Conservation (phyloP, 2,113 vertebrate genomes). For the Python bivittatus region DNA sequence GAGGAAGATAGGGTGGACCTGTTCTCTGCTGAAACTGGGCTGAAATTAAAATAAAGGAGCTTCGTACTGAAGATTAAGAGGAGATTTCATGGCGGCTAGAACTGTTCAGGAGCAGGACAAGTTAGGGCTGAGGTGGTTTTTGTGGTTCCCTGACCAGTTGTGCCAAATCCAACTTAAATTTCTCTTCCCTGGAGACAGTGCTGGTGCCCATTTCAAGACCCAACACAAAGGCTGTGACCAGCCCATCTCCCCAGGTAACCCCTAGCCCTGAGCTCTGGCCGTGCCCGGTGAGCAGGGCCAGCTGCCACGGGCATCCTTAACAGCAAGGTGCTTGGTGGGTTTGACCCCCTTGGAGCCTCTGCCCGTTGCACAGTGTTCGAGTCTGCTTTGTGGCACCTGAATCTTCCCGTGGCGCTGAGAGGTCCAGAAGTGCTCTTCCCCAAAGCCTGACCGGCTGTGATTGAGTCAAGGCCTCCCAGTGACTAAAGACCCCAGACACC, state of each 20-base stretch:
- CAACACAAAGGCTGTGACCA: slow-evolving; percentile 61
- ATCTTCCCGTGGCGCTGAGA: neutral
- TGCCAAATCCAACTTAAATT: slow-evolving; percentile 21
- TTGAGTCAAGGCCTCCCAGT: neutral
- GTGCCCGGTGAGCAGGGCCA: neutral
- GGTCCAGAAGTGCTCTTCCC: neutral
- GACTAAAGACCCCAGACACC: neutral
- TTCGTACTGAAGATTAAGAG: neutral
- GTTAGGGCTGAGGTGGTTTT: neutral
- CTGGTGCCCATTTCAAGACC: slow-evolving; percentile 61
- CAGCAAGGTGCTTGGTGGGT: neutral
- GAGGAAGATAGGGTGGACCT: neutral
- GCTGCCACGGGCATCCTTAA: neutral
- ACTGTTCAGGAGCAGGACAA: neutral
- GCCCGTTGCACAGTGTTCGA: neutral
- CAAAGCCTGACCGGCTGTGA: no score
- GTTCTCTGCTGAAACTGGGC: neutral
- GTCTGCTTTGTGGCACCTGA: neutral
- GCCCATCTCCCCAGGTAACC: slow-evolving; percentile 50
- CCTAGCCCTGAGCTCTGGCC: neutral
- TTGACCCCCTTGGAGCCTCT: neutral
- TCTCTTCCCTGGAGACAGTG: slow-evolving; percentile 71
- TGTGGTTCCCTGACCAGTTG: neutral
- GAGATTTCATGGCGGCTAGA: neutral
- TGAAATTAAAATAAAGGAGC: neutral